Evolutionary conservation across 2,888 invertebrate genomes (phyloP).

Genomic region (Nyleta sp.): DNA sequence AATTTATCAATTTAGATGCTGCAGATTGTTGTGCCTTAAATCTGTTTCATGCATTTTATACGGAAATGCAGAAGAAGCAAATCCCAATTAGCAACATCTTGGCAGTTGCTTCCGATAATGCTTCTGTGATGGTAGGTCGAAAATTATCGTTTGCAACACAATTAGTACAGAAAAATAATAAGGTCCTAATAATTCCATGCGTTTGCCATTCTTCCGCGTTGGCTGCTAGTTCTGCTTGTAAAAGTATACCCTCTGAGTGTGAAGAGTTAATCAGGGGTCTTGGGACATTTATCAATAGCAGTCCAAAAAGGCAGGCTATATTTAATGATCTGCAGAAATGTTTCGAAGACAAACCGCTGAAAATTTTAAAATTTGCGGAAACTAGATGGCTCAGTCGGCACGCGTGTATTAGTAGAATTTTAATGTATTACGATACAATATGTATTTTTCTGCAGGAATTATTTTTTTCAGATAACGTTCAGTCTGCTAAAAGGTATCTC

Average conservation of each 20-base stretch:
- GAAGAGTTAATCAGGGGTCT: conserved; percentile 6
- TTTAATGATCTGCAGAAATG: background rate
- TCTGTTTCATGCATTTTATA: background rate
- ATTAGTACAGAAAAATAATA: conserved; percentile 1
- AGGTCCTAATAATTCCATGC: conserved; percentile 14
- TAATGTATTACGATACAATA: background rate
- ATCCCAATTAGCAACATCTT: conserved; percentile 19
- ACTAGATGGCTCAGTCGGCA: conserved; percentile 34
- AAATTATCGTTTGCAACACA: conserved; percentile 7
- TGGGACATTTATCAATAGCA: conserved; percentile 1
- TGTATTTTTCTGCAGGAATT: conserved; percentile 6
- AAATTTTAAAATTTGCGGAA: conserved; percentile 15
- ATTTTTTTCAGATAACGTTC: background rate
- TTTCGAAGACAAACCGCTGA: conserved; percentile 7
- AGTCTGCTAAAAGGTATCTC: background rate
- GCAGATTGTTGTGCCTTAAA: conserved; percentile 20
- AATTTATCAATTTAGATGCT: conserved; percentile 27
- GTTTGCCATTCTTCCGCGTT: conserved; percentile 50
- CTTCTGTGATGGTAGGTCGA: background rate
- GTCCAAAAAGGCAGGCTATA: conserved; percentile 10
- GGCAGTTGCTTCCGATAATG: conserved; percentile 17
- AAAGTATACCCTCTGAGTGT: background rate
- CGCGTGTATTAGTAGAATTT: conserved; percentile 11
- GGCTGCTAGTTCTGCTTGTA: conserved; percentile 21
- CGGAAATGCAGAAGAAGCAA: conserved; percentile 1